Percentiles rank a stretch among this genome's conserved stretches.
phyloP scores from a whole-genome alignment of 1,140 invertebrate genomes.

The Argopecten irradians region DNA sequence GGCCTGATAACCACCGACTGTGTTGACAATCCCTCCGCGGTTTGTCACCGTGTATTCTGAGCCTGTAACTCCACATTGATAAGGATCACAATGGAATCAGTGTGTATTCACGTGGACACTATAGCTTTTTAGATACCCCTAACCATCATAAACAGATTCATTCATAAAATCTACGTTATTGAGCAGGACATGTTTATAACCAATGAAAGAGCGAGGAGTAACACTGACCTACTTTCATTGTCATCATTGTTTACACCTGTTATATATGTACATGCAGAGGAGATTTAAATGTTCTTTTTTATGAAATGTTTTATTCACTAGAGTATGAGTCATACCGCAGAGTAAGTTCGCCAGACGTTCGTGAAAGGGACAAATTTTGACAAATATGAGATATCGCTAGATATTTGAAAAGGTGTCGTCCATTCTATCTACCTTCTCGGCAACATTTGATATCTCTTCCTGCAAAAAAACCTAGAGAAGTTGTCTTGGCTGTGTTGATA shows the following conservation, averaged over 20 bases:
- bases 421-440: background rate
- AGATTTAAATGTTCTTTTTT: conserved; percentile 24
- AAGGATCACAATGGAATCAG: background rate
- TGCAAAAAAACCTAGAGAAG: background rate
- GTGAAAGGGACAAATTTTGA: conserved; percentile 17
- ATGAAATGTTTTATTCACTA: conserved; percentile 6
- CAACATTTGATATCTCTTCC: background rate
- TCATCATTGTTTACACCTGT: background rate
- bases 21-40: background rate
- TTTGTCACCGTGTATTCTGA: background rate
- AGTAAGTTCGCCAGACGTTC: background rate
- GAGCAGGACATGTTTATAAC: conserved; percentile 8
- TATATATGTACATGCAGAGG: background rate
- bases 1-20: background rate
- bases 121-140: background rate
- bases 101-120: background rate
- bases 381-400: conserved; percentile 22
- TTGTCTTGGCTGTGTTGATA: background rate
- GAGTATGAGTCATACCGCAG: background rate
- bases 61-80: background rate
- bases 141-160: conserved; percentile 3
- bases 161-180: conserved; percentile 12
- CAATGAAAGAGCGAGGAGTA: background rate
- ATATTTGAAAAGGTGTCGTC: conserved; percentile 21
- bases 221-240: conserved; percentile 9